Conservation (phyloP, 2,888 invertebrate genomes). For the Rhodophaea formosa region DNA sequence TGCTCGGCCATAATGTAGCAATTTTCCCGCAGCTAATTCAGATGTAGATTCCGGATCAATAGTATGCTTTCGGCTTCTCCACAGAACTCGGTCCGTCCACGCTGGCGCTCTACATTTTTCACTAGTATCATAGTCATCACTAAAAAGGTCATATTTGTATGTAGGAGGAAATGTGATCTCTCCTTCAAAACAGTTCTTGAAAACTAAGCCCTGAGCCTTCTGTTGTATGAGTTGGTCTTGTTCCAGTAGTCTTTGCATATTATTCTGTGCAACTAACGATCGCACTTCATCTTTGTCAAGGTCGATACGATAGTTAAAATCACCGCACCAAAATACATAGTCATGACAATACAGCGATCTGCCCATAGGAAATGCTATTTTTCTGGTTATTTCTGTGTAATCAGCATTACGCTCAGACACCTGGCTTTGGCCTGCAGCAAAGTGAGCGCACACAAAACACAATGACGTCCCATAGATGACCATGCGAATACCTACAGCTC, state of each 20-base stretch:
- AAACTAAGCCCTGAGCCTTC: slow-evolving; percentile 90
- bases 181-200: slow-evolving; percentile 96
- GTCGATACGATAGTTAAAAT: slow-evolving; percentile 99
- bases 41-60: slow-evolving; percentile 84
- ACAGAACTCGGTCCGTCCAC: slow-evolving; percentile 98
- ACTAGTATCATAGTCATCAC: slow-evolving; percentile 99
- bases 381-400: slow-evolving; percentile 96
- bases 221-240: slow-evolving; percentile 94
- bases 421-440: slow-evolving; percentile 99
- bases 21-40: slow-evolving; percentile 88
- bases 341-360: slow-evolving; percentile 96
- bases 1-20: slow-evolving; percentile 94
- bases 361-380: slow-evolving; percentile 95
- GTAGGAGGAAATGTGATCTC: slow-evolving; percentile 96
- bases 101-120: slow-evolving; percentile 98
- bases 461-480: slow-evolving; percentile 95
- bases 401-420: slow-evolving; percentile 97
- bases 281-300: slow-evolving; percentile 97
- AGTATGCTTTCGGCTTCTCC: slow-evolving; percentile 90
- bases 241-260: slow-evolving; percentile 88
- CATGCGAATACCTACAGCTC: slow-evolving; percentile 95
- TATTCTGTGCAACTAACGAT: slow-evolving; percentile 87
- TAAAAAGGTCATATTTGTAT: slow-evolving; percentile 99
- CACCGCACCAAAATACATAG: slow-evolving; percentile 99
- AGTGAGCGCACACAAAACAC: slow-evolving; percentile 99